These are phyloP conservation scores for Kryptolebias ocellatus DNA, from an alignment of 2,797 vertebrate genomes.

Conservation along the genomic window DNA sequence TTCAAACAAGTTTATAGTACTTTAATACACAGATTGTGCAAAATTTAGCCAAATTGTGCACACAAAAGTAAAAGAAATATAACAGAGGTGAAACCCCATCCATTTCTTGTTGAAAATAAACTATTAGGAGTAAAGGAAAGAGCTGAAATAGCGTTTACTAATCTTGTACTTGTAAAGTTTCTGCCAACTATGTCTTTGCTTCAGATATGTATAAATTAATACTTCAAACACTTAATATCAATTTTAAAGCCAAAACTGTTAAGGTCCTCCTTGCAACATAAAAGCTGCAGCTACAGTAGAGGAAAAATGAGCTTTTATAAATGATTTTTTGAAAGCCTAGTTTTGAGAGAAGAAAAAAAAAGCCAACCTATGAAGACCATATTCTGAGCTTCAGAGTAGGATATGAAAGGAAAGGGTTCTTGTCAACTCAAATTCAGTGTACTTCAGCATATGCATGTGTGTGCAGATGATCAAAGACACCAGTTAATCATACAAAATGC, in stretches of 20 bases:
- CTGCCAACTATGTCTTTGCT: background rate
- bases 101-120: conserved; percentile 8
- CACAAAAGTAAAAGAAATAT: conserved; percentile 10
- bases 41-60: conserved; percentile 10
- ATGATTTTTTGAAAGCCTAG: conserved; percentile 3
- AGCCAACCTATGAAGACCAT: conserved; percentile 30
- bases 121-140: background rate
- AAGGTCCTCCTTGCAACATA: background rate
- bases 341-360: conserved; percentile 1
- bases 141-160: background rate
- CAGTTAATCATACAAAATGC: conserved; percentile 68
- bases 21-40: conserved; percentile 1
- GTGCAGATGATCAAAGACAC: conserved; percentile 70
- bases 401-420: conserved; percentile 60
- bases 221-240: background rate
- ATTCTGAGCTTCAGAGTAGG: conserved; percentile 31
- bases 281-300: background rate
- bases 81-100: background rate
- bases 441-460: conserved; percentile 32
- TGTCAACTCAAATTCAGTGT: conserved; percentile 52
- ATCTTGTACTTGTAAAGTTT: conserved; percentile 5
- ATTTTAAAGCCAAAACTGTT: background rate
- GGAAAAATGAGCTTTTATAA: conserved; percentile 8
- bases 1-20: no score
- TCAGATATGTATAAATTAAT: background rate